Evolutionary conservation across 2,113 vertebrate genomes (phyloP), one percentile per base, ranked within the genome.

Genomic region (Dicentrarchus labrax): DNA sequence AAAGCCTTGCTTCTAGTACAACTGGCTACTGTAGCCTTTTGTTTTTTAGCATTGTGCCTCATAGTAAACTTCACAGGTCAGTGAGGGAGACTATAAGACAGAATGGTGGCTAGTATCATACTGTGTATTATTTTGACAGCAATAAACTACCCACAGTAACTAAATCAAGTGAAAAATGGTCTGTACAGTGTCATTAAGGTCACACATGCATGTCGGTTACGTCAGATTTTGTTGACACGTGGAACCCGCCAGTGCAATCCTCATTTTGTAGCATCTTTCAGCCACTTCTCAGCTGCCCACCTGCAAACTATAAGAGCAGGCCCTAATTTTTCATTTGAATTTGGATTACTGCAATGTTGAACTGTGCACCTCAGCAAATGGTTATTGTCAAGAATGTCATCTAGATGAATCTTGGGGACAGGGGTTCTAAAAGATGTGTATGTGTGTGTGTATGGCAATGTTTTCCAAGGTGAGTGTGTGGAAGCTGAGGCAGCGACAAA

Each of bases 291-390:
- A 65, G 67, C 6, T 10, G 4, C 66, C 10, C 47, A 47, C 43
- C 68, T 78, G 36, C 39, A 51, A 69, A 82, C 73, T 65, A 50
- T 15, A 13, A 12, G 7, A 75, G 10, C 62, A 13, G 21, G 4
- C 22, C 30, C 56, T 83, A 39, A 17, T 91, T 81, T 72, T 72
- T 84, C 56, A 74, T 15, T 2, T 36, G 48, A 51, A 47, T 76
- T 74, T 80, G 36, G 57, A 82, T 86, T 75, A 84, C 68, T 39
- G 71, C 71, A 72, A 54, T 10, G 57, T 80, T 90, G 82, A 90
- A 86, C 88, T 83, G 75, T 88, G 75, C 82, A 75, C 81, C 84
- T 85, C 81, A 70, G 88, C 88, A 89, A 93, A 91, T 82, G 64
- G 81, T 79, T 71, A 53, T 84, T 89, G 82, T 89, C 90, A 89